Base-by-base conservation (phyloP, 2,888 invertebrate species). In the Harpalus rubripes region DNA sequence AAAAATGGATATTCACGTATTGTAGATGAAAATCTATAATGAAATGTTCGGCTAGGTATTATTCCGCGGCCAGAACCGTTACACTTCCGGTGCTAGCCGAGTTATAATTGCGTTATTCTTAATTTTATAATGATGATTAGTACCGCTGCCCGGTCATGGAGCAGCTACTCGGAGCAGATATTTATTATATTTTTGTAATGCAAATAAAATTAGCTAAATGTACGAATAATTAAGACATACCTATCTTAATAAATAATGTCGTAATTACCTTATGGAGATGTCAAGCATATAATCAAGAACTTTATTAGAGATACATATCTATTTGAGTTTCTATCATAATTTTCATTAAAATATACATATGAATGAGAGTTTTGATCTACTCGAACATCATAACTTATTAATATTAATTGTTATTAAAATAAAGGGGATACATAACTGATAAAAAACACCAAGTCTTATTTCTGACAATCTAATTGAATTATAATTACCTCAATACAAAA, bases 21-120 rank as follows among this genome's bases (percentile, higher is more conserved):
- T 12, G 12, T 74, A 74, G 41, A 41, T 74, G 41, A 74, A 74
- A 74, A 74, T 74, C 32, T 44, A 44, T 65, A 63, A 63, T 61
- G 52, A 63, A 81, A 6, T 63, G 41, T 63, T 59, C 61, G 15
- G 22, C 16, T 41, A 10, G 2, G 22, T 41, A 80, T 52, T 61
- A 65, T 81, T 65, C 65, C 58, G 15, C n/a, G 18, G 41, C 44
- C 8, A 44, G 44, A 65, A 81, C 81, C 81, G 81, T 81, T 81
- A 80, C 12, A 22, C 65, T 81, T 81, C 81, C 81, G 81, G 81
- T 65, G 58, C 16, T 52, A 63, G 65, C 18, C 7, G 72, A 41
- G 72, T 74, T 44, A 74, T 74, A 74, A 74, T 74, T 74, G 72
- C 72, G 22, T 18, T 74, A 74, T 74, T 74, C 72, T 74, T 74